Evolutionary conservation across 1,140 invertebrate genomes (phyloP).

Genomic region (Penaeus vannamei): DNA sequence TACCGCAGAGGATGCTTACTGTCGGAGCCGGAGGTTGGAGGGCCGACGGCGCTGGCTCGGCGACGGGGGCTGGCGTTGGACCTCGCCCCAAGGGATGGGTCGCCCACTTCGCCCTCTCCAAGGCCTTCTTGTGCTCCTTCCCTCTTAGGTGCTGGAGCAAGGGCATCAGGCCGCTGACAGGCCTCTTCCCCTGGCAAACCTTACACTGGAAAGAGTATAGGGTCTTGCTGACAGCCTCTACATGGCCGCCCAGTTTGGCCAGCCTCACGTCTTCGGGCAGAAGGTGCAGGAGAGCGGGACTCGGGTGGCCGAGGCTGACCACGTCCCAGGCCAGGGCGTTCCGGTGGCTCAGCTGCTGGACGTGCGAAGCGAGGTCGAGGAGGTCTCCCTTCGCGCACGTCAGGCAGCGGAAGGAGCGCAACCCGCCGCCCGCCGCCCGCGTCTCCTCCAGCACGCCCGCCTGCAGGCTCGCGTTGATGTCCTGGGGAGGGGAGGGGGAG

Average conservation of each 20-base stretch:
- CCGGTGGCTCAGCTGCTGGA: background rate
- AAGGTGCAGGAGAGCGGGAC: background rate
- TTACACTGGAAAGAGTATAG: constrained; percentile 24
- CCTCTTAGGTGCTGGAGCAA: constrained; percentile 23
- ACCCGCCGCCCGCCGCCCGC: no score
- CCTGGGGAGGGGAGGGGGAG: no score
- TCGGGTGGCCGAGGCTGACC: background rate
- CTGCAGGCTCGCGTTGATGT: no score
- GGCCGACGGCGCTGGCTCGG: no score
- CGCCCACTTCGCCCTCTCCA: background rate
- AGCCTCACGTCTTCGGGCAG: constrained; percentile 16
- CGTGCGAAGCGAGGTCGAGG: no score
- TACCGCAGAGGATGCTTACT: no score
- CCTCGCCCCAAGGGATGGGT: no score
- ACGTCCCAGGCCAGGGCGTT: constrained; percentile 32
- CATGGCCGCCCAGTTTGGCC: constrained; percentile 20
- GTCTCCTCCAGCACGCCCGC: no score
- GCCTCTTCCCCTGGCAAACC: constrained; percentile 32
- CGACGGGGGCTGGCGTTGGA: no score
- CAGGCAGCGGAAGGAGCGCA: no score
- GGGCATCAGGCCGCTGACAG: constrained; percentile 29
- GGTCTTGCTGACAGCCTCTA: constrained; percentile 2
- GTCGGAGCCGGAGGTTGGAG: no score
- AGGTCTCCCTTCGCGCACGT: no score
- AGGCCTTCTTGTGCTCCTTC: constrained; percentile 19